A percentile compares a stretch with the other conserved stretches of the same genome.
These are phyloP conservation scores for Hiodon alosoides DNA, from an alignment of 2,113 vertebrate genomes.

Conservation along the genomic window DNA sequence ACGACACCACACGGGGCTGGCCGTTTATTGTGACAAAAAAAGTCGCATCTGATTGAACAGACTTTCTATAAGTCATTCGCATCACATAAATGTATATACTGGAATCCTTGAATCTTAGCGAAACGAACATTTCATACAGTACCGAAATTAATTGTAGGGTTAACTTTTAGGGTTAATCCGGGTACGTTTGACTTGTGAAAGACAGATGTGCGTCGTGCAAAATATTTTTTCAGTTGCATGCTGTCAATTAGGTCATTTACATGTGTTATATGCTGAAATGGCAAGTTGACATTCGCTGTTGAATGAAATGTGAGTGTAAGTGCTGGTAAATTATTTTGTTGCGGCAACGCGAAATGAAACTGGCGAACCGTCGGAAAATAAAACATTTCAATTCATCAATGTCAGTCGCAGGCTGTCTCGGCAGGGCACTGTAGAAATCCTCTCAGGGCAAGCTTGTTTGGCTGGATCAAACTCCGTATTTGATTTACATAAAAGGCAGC, in stretches of 20 bases:
- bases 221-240: neutral
- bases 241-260: neutral
- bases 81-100: no score
- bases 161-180: no score
- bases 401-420: neutral
- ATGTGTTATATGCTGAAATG: no score
- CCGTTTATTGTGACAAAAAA: neutral
- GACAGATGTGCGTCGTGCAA: neutral
- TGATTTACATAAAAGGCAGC: conserved; percentile 6
- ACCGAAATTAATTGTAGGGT: no score
- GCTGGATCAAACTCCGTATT: neutral
- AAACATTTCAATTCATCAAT: neutral
- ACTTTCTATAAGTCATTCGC: no score
- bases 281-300: neutral
- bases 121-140: no score
- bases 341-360: neutral
- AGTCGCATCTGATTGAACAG: no score
- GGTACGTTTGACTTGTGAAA: no score
- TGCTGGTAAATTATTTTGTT: neutral
- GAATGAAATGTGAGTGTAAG: neutral
- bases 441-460: neutral
- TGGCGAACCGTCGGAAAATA: neutral
- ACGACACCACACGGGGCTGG: neutral
- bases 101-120: no score
- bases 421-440: neutral